Evolutionary conservation across 1,140 invertebrate genomes (phyloP).

Genomic region (Drosophila insularis): DNA sequence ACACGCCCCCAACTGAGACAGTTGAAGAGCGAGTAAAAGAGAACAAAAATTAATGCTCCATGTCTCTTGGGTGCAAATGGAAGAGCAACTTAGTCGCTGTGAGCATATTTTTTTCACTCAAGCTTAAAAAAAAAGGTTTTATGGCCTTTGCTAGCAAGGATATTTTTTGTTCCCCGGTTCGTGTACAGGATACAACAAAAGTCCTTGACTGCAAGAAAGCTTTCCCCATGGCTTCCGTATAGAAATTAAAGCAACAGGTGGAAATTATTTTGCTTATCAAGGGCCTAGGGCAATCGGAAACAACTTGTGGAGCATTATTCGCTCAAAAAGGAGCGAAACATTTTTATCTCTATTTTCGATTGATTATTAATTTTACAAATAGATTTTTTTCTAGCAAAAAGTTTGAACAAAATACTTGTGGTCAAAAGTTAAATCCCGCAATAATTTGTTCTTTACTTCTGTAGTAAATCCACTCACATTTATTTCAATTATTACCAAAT

Average conservation of each 20-base stretch:
- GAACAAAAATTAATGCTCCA: constrained; percentile 5
- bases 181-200: constrained; percentile 67
- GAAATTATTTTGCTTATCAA: background rate
- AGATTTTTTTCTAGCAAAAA: too few relatives aligned
- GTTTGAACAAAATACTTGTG: too few relatives aligned
- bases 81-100: constrained; percentile 43
- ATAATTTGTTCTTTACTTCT: background rate
- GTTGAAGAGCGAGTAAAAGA: constrained; percentile 41
- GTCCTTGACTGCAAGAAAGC: constrained; percentile 51
- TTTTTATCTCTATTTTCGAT: too few relatives aligned
- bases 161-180: constrained; percentile 60
- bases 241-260: constrained; percentile 51
- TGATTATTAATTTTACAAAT: too few relatives aligned
- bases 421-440: background rate
- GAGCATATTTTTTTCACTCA: constrained; percentile 44
- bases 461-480: background rate
- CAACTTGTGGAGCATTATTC: constrained; percentile 25
- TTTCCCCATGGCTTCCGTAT: constrained; percentile 10
- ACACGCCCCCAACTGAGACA: constrained; percentile 64
- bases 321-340: background rate
- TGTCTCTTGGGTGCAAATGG: constrained; percentile 14
- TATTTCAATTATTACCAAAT: constrained; percentile 46
- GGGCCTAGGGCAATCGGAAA: constrained; percentile 2
- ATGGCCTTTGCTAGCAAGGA: constrained; percentile 36
- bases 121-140: constrained; percentile 42